Percentiles rank a stretch among this genome's conserved stretches.
phyloP scores from a whole-genome alignment of 2,888 invertebrate species.

The Leptinotarsa peninsularis region DNA sequence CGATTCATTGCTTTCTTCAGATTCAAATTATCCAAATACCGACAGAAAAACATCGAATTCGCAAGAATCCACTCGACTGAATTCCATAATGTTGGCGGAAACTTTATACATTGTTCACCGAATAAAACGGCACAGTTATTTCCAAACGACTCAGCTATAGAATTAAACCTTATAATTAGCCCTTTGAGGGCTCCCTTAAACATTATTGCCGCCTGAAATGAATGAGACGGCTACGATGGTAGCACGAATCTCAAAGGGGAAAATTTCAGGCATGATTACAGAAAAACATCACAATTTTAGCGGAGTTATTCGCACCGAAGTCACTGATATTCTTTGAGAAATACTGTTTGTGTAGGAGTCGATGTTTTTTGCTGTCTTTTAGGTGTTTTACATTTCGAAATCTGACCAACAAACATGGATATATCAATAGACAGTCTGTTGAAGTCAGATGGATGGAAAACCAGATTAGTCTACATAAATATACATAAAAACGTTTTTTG shows the following conservation, averaged over 20 bases:
- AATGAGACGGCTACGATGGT: not conserved
- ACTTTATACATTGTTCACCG: constrained; percentile 4
- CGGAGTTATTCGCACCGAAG: not conserved
- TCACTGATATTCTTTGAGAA: not conserved
- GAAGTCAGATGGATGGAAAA: too few relatives aligned
- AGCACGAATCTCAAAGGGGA: not conserved
- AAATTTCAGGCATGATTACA: not conserved
- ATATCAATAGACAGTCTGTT: too few relatives aligned
- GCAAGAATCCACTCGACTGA: not conserved
- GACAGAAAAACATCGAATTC: not conserved
- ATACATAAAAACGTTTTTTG: too few relatives aligned
- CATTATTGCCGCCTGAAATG: constrained; percentile 2
- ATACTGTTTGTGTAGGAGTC: too few relatives aligned
- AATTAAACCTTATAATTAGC: constrained; percentile 3
- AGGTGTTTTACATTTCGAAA: too few relatives aligned
- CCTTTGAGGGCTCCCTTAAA: not conserved
- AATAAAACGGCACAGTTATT: not conserved
- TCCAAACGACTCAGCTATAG: constrained; percentile 1
- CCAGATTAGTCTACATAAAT: too few relatives aligned
- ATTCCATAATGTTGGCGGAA: constrained; percentile 2
- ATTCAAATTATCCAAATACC: not conserved
- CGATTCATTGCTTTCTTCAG: not conserved
- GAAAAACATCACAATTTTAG: not conserved
- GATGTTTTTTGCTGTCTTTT: too few relatives aligned
- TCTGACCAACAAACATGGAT: too few relatives aligned